phyloP scores from a whole-genome alignment of 2,888 invertebrate species.

The Aphodius sticticus region DNA sequence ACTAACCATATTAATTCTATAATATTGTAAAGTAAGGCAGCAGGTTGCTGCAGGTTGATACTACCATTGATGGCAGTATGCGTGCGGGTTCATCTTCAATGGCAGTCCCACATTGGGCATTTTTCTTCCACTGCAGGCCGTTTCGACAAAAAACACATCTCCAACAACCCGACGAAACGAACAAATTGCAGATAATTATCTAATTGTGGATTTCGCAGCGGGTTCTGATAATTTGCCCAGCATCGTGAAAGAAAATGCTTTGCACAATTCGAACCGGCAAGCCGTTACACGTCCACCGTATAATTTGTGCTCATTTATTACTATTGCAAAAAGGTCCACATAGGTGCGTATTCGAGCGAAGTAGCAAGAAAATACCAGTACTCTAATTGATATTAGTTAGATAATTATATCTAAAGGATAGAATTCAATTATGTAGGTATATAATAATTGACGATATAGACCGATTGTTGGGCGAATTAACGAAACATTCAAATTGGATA shows the following conservation, averaged over 20 bases:
- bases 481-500: neutral
- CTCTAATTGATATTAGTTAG: neutral
- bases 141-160: neutral
- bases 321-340: neutral
- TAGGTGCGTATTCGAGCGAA: neutral
- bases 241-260: neutral
- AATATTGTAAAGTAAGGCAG: too few relatives aligned
- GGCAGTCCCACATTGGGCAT: too few relatives aligned
- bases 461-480: neutral
- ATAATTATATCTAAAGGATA: neutral
- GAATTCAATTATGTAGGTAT: neutral
- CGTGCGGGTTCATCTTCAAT: too few relatives aligned
- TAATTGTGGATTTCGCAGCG: constrained; percentile 7
- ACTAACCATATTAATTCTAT: too few relatives aligned
- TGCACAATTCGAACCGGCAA: neutral
- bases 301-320: neutral
- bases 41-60: too few relatives aligned
- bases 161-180: neutral
- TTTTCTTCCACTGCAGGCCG: too few relatives aligned
- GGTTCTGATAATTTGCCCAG: neutral
- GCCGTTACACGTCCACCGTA: neutral
- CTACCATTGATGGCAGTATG: too few relatives aligned
- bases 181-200: constrained; percentile 16
- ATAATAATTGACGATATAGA: neutral
- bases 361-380: neutral